Percentiles rank a stretch among this genome's conserved stretches.
Evolutionary conservation across 1,140 invertebrate genomes (phyloP).

Genomic region (Papilio helenus): DNA sequence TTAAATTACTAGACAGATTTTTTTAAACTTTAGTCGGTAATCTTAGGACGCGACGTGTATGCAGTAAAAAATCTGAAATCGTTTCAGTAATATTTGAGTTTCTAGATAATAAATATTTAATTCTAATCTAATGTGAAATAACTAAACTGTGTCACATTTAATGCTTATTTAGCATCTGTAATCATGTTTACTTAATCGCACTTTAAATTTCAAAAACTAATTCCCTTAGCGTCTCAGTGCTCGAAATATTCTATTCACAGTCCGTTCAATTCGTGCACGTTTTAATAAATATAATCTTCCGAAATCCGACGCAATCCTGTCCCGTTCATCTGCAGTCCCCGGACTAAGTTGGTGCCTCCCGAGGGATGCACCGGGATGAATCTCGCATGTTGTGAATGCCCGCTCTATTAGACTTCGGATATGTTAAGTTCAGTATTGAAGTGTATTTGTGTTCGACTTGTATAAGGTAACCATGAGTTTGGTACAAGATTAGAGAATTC

Average conservation of each 20-base stretch:
- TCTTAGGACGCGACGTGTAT: no score
- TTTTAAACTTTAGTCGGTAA: no score
- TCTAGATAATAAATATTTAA: no score
- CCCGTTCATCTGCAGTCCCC: constrained; percentile 38
- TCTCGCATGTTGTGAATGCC: constrained; percentile 42
- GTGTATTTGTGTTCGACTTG: constrained; percentile 38
- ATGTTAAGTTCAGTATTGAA: constrained; percentile 39
- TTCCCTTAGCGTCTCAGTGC: neutral
- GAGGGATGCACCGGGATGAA: constrained; percentile 44
- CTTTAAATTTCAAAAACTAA: neutral
- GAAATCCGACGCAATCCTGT: constrained; percentile 46
- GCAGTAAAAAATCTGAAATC: no score
- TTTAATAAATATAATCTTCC: constrained; percentile 58
- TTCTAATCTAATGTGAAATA: no score
- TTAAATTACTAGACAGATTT: no score
- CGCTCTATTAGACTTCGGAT: constrained; percentile 40
- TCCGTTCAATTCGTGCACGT: constrained; percentile 26
- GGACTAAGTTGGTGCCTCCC: constrained; percentile 43
- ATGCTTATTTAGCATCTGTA: neutral
- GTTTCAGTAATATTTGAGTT: no score
- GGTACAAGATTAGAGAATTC: neutral
- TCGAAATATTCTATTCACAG: constrained; percentile 26
- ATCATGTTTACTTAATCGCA: neutral
- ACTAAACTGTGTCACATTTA: neutral
- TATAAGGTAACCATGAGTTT: constrained; percentile 24